Percentiles rank a stretch among this genome's conserved stretches.
These are phyloP conservation scores for Drosophila neocordata DNA, from an alignment of 1,140 invertebrate genomes.

Conservation along the genomic window DNA sequence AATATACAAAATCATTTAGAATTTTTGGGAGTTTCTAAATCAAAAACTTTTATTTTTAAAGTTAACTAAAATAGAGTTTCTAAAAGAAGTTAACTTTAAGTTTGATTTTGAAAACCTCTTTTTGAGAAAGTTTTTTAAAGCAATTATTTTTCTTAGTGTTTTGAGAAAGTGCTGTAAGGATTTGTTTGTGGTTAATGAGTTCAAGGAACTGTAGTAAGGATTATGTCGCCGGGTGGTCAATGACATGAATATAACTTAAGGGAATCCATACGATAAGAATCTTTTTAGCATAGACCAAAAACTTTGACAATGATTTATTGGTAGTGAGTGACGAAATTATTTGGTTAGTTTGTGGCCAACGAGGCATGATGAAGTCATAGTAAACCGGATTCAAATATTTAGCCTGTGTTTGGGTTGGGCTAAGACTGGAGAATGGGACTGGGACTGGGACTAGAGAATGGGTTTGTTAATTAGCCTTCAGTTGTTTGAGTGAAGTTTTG, in stretches of 20 bases:
- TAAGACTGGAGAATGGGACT: not conserved
- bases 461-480: not conserved
- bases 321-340: conserved; percentile 48
- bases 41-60: too few species aligned
- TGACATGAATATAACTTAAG: not conserved
- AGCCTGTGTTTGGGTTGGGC: not conserved
- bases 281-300: conserved; percentile 27
- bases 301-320: conserved; percentile 66
- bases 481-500: not conserved
- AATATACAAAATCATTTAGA: not conserved
- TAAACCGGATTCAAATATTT: conserved; percentile 13
- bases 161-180: not conserved
- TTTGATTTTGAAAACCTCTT: too few species aligned
- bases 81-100: too few species aligned
- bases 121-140: not conserved
- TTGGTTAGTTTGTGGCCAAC: conserved; percentile 39
- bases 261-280: not conserved
- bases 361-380: conserved; percentile 64
- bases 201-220: not conserved
- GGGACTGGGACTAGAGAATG: not conserved
- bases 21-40: too few species aligned
- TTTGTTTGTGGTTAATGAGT: not conserved
- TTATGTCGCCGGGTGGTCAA: not conserved
- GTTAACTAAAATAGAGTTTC: not conserved
- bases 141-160: not conserved